Percentiles rank a stretch among this genome's conserved stretches.
Evolutionary conservation across 1,140 invertebrate species (phyloP).

Genomic region (Pseudomyrmex dendroicus): DNA sequence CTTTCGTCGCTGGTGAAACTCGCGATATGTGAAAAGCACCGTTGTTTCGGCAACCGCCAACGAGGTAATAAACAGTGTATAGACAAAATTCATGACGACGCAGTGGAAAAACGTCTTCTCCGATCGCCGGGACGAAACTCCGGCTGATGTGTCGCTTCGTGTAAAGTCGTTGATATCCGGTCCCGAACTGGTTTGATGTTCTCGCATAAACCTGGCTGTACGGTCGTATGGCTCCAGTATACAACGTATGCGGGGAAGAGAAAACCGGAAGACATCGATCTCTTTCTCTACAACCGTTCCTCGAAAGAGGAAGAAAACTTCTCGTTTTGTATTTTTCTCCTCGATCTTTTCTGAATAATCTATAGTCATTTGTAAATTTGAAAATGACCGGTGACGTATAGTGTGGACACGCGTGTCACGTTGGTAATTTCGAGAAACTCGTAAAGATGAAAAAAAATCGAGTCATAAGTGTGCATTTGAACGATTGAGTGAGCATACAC

Average conservation of each 20-base stretch:
- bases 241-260: background rate
- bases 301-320: constrained; percentile 56
- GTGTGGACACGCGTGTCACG: constrained; percentile 44
- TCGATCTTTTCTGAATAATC: constrained; percentile 62
- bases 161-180: constrained; percentile 71
- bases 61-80: constrained; percentile 66
- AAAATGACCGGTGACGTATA: constrained; percentile 43
- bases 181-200: constrained; percentile 67
- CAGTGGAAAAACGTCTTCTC: constrained; percentile 36
- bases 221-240: constrained; percentile 29
- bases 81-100: constrained; percentile 68
- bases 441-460: background rate
- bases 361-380: constrained; percentile 68
- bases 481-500: background rate
- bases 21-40: constrained; percentile 61
- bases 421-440: background rate
- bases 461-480: constrained; percentile 3
- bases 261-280: constrained; percentile 52
- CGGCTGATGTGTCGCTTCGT: constrained; percentile 1
- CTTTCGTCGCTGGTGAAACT: constrained; percentile 28
- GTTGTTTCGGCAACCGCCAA: constrained; percentile 58
- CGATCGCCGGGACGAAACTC: background rate
- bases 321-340: background rate
- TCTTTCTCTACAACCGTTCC: constrained; percentile 13
- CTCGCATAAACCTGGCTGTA: constrained; percentile 67